A percentile compares a stretch with the other conserved stretches of the same genome.
These are phyloP conservation scores for Belgica antarctica DNA, from an alignment of 2,888 invertebrate genomes.

Conservation along the genomic window DNA sequence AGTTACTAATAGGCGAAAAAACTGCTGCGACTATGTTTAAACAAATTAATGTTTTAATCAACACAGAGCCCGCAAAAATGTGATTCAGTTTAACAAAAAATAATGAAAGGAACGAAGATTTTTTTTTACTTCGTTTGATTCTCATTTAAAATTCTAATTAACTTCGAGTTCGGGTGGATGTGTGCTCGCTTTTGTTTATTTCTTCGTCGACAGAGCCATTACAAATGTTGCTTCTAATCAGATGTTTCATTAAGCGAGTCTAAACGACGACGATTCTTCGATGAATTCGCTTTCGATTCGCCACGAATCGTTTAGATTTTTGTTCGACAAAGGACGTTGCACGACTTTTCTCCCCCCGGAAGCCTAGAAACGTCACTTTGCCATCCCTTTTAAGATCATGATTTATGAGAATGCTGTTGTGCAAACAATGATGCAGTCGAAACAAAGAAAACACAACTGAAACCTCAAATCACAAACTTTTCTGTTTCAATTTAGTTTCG, in stretches of 20 bases:
- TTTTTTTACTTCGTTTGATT: slow-evolving; percentile 5
- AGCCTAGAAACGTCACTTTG: too few relatives aligned
- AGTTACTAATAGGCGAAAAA: not conserved
- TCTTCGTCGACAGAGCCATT: not conserved
- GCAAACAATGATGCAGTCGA: not conserved
- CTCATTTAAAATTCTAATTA: slow-evolving; percentile 34
- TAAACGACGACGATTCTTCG: too few relatives aligned
- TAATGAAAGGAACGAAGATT: not conserved
- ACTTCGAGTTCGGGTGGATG: slow-evolving; percentile 10
- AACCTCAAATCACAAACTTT: not conserved
- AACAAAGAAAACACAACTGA: slow-evolving; percentile 31
- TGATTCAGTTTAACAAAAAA: too few relatives aligned
- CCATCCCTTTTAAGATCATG: slow-evolving; percentile 1
- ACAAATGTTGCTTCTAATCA: slow-evolving; percentile 5
- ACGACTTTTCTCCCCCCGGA: too few relatives aligned
- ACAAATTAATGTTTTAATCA: slow-evolving; percentile 31
- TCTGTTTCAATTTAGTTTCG: slow-evolving; percentile 60
- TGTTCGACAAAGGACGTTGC: too few relatives aligned
- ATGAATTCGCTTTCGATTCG: not conserved
- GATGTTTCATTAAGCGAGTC: not conserved
- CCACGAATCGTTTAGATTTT: not conserved
- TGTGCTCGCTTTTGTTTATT: slow-evolving; percentile 8
- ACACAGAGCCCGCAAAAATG: not conserved
- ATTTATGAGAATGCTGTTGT: not conserved
- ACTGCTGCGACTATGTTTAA: not conserved